Evolutionary conservation across 1,140 invertebrate species (phyloP).

Genomic region (Notospermus geniculatus): DNA sequence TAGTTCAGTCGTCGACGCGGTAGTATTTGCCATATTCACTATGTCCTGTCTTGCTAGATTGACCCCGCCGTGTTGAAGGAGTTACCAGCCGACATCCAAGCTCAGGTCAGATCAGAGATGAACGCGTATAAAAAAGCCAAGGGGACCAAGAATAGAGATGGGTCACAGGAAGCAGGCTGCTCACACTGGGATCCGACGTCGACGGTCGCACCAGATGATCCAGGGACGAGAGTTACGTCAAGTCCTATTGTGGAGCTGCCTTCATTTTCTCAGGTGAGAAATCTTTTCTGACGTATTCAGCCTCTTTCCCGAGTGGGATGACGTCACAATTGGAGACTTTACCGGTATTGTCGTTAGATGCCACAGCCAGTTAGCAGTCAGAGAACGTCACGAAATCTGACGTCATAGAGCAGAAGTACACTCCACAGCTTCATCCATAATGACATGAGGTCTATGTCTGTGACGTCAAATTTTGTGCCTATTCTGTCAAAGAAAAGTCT

Average conservation of each 20-base stretch:
- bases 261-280: conserved; percentile 36
- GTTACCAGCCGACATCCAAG: conserved; percentile 39
- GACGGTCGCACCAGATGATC: not conserved
- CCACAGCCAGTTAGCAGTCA: no score
- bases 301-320: no score
- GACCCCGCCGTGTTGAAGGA: conserved; percentile 43
- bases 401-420: no score
- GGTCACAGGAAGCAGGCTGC: conserved; percentile 29
- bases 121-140: conserved; percentile 50
- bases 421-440: no score
- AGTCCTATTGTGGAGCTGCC: conserved; percentile 32
- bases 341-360: no score
- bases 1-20: not conserved
- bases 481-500: no score
- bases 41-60: conserved; percentile 40
- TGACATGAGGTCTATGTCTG: no score
- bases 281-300: not conserved
- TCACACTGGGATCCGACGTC: conserved; percentile 33
- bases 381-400: no score
- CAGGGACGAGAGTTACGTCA: not conserved
- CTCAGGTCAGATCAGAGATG: conserved; percentile 46
- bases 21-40: no score
- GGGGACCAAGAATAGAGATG: not conserved
- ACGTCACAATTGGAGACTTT: no score
- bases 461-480: no score